These are phyloP conservation scores for Lophochroa leadbeateri DNA, from an alignment of 2,113 vertebrate species.

Conservation along the genomic window DNA sequence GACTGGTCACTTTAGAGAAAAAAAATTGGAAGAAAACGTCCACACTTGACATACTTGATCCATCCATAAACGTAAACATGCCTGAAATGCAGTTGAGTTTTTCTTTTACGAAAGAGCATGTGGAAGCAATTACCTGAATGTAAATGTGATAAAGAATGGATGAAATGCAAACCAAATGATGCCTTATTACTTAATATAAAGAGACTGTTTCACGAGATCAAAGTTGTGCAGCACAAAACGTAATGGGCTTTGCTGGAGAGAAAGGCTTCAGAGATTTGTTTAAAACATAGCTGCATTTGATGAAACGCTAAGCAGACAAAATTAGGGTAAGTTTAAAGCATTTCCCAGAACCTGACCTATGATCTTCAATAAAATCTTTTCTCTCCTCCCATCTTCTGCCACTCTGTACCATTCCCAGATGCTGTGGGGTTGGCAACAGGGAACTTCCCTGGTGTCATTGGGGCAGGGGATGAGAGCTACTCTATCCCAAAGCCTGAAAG, in stretches of 20 bases:
- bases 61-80: slow-evolving; percentile 39
- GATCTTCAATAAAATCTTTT: neutral
- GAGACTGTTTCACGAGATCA: slow-evolving; percentile 54
- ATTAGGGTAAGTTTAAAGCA: slow-evolving; percentile 1
- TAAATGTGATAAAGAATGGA: slow-evolving; percentile 66
- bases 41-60: slow-evolving; percentile 38
- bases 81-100: slow-evolving; percentile 35
- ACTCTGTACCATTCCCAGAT: neutral
- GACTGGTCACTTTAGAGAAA: neutral
- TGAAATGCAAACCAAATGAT: slow-evolving; percentile 67
- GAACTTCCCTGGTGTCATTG: rapidly evolving
- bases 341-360: neutral
- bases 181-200: slow-evolving; percentile 67
- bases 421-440: neutral
- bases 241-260: slow-evolving; percentile 24
- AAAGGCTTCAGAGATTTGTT: slow-evolving; percentile 19
- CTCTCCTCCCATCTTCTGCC: neutral
- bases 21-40: neutral
- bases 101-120: slow-evolving; percentile 48
- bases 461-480: neutral
- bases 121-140: slow-evolving; percentile 70
- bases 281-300: neutral
- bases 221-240: slow-evolving; percentile 33
- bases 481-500: rapidly evolving
- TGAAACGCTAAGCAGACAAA: slow-evolving; percentile 51